Base-by-base conservation (phyloP, 2,797 vertebrate species). In the Arvicola amphibius region DNA sequence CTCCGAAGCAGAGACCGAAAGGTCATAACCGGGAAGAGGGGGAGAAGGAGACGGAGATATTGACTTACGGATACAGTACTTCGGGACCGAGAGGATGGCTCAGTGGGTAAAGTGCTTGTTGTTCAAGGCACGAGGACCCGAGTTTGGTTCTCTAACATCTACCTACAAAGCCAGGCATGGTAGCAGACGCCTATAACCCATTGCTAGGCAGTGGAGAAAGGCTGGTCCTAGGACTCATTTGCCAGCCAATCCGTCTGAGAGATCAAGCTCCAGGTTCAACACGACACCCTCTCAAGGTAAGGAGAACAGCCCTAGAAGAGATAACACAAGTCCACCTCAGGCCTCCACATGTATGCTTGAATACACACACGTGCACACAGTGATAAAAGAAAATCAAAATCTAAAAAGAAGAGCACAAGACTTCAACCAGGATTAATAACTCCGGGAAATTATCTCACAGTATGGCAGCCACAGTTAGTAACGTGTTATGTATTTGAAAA, bases 291-390 rank as follows among this genome's bases (percentile, higher is more conserved):
- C 29, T 85, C 81, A 67, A 48, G 34, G 19, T 56, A 56, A n/a
- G 48, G 32, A 23, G 48, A n/a, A 11, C 48, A 79, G 48, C 11
- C 34, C n/a, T 79, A 12, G 10, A 84, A 19, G 40, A 23, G 40
- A 34, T 19, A 34, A 43, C 27, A 19, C 8, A 63, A 83, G 80
- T 21, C 61, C 32, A 34, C 17, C 51, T 59, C 78, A 59, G 51
- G 78, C 21, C 53, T n/a, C 51, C 8, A 51, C 3, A 19, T 34
- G 46, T 19, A 2, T 16, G 23, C 78, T 80, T 5, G 3, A n/a
- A 13, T 23, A n/a, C 34, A n/a, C n/a, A 59, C 10, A 4, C 1
- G 5, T 0, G 11, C 56, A 46, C 9, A 43, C 27, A 4, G 10
- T 34, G 17, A 34, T 34, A 84, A 43, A 46, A 32, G 43, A 43